Percentiles rank a stretch among this genome's conserved stretches.
phyloP scores from a whole-genome alignment of 2,888 invertebrate species.

The Selenia dentaria region DNA sequence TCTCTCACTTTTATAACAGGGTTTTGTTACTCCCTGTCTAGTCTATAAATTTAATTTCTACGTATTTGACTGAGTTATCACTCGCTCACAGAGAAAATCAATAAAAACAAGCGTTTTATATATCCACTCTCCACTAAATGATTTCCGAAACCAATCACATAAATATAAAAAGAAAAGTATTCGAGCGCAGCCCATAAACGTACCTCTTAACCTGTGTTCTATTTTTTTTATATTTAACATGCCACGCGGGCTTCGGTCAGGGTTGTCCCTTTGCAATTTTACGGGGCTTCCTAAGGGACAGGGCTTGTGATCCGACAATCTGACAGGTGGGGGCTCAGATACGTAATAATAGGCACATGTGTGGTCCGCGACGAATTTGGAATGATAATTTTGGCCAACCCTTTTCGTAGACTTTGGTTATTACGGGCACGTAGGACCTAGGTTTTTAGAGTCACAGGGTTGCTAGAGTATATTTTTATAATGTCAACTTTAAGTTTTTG shows the following conservation, averaged over 20 bases:
- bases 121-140: not conserved
- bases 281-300: constrained; percentile 39
- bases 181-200: constrained; percentile 25
- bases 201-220: constrained; percentile 41
- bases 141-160: constrained; percentile 15
- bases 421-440: not conserved
- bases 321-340: constrained; percentile 39
- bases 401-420: not conserved
- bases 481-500: no score
- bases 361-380: constrained; percentile 22
- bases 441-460: no score
- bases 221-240: constrained; percentile 36
- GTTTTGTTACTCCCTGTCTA: no score
- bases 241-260: constrained; percentile 34
- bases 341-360: constrained; percentile 23
- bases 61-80: no score
- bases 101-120: no score
- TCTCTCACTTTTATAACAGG: no score
- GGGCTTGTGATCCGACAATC: constrained; percentile 43
- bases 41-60: no score
- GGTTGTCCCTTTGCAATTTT: constrained; percentile 53
- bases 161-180: constrained; percentile 11
- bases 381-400: constrained; percentile 17
- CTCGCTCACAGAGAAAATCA: no score
- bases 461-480: no score